Evolutionary conservation across 2,888 invertebrate genomes (phyloP), one percentile per base, ranked within the genome.

Genomic region (Homarus gammarus): DNA sequence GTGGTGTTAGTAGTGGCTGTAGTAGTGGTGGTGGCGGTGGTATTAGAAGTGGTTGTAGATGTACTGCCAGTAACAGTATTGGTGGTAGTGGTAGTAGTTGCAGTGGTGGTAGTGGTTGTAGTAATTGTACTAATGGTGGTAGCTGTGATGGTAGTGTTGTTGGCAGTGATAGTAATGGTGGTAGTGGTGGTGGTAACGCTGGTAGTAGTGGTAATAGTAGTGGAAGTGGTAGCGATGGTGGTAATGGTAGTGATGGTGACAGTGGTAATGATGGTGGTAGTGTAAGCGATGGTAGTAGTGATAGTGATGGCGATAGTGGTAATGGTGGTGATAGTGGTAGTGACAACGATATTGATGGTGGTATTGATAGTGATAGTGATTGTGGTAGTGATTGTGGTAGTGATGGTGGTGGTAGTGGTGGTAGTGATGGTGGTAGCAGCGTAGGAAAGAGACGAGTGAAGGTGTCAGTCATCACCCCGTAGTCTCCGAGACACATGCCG

Each of bases 401-500:
- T 44, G 44, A 12, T 72, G 6, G 72, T 72, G 33, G 2, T 10
- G 1, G 33, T 36, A 33, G 33, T 38, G 8, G 36, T 12, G 36
- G 70, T 12, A 31, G 31, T 22, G 22, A 22, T 36, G 36, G 70
- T 49, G 36, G 77, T 18, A 44, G 77, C 31, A 27, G 33, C 18
- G 72, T 27, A 18, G 22, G 10, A 22, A 8, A 72, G 36, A 8
- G 22, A 8, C 31, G 22, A 36, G 49, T 72, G 38, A 36, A 38
- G 10, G 36, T n/a, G 44, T 18, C 22, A 22, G 3, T n/a, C 79
- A 12, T 61, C 38, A 3, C 3, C 78, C 8, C 61, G 44, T 36
- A 22, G 10, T n/a, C 61, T 51, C n/a, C 36, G 70, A 22, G 72
- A 33, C 27, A 83, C 49, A 49, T 31, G 83, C 83, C 83, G 83